Conservation (phyloP, 2,113 vertebrate genomes). For the Donacobius atricapilla region DNA sequence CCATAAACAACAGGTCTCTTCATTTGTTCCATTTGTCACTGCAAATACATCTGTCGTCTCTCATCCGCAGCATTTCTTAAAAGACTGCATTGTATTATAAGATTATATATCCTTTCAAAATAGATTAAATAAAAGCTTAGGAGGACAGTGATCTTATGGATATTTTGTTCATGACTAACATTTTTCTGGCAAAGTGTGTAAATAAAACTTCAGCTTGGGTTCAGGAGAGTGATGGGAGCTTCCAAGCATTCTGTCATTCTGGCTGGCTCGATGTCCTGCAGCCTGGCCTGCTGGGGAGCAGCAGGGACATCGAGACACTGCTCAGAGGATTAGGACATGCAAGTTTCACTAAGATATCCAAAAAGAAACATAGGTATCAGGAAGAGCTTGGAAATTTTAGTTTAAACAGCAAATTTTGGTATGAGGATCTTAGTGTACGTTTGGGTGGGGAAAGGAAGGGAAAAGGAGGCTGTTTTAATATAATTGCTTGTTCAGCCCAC, state of each 20-base stretch:
- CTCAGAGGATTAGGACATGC: background rate
- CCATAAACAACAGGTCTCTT: constrained; percentile 29
- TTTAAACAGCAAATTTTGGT: background rate
- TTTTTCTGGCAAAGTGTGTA: constrained; percentile 12
- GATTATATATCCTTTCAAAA: background rate
- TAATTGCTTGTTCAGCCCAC: constrained; percentile 9
- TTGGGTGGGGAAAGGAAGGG: background rate
- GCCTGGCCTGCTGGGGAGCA: background rate
- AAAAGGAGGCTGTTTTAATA: background rate
- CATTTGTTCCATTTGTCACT: constrained; percentile 19
- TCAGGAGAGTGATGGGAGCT: background rate
- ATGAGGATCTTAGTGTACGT: background rate
- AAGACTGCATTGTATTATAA: background rate
- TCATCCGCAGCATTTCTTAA: background rate
- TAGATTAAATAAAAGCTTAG: background rate
- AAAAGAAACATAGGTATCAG: background rate
- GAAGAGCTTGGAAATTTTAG: background rate
- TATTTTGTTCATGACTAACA: background rate
- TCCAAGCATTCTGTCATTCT: constrained; percentile 27
- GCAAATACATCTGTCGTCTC: background rate
- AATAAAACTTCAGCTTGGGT: background rate
- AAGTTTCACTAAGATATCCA: background rate
- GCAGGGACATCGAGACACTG: background rate
- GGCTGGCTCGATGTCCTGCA: background rate
- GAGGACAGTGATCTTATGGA: background rate